These are phyloP conservation scores for Ceratoteleas bidentatus DNA, from an alignment of 1,140 invertebrate species.

Conservation along the genomic window DNA sequence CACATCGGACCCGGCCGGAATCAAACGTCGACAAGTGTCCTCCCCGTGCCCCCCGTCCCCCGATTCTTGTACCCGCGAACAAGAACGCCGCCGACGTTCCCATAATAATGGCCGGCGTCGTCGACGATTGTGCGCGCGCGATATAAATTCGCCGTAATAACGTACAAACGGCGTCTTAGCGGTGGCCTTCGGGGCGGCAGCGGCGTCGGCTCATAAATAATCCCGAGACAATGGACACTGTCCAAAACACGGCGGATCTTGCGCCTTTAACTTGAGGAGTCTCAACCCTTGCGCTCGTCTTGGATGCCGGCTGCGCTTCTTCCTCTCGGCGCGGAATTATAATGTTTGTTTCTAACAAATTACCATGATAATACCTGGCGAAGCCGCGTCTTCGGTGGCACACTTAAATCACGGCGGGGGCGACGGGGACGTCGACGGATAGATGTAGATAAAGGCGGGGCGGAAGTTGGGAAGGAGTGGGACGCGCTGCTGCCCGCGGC, in stretches of 20 bases:
- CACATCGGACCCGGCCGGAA: not conserved
- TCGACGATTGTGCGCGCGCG: constrained; percentile 51
- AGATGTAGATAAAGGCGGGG: constrained; percentile 56
- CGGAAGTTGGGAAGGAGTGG: constrained; percentile 32
- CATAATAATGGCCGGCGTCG: constrained; percentile 50
- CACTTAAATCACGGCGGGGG: constrained; percentile 76
- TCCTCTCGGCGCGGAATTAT: constrained; percentile 74
- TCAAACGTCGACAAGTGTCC: constrained; percentile 51
- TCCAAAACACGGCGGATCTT: constrained; percentile 81
- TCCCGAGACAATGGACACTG: constrained; percentile 81
- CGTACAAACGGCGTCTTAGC: constrained; percentile 69
- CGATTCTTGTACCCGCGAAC: constrained; percentile 46
- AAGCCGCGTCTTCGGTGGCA: constrained; percentile 77
- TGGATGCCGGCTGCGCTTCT: constrained; percentile 42
- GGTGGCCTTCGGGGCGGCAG: constrained; percentile 61
- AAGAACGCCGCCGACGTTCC: constrained; percentile 34
- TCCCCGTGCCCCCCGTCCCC: no score
- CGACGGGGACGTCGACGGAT: constrained; percentile 41
- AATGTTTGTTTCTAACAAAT: constrained; percentile 83
- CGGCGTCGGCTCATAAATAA: constrained; percentile 79
- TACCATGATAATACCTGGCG: constrained; percentile 81
- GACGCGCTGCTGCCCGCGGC: constrained; percentile 66
- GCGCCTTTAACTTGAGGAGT: constrained; percentile 78
- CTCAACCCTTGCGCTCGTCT: constrained; percentile 72
- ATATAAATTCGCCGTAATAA: constrained; percentile 67